Percentiles rank a stretch among this genome's conserved stretches.
Evolutionary conservation across 2,797 vertebrate genomes (phyloP).

Genomic region (Sarcoramphus papa): DNA sequence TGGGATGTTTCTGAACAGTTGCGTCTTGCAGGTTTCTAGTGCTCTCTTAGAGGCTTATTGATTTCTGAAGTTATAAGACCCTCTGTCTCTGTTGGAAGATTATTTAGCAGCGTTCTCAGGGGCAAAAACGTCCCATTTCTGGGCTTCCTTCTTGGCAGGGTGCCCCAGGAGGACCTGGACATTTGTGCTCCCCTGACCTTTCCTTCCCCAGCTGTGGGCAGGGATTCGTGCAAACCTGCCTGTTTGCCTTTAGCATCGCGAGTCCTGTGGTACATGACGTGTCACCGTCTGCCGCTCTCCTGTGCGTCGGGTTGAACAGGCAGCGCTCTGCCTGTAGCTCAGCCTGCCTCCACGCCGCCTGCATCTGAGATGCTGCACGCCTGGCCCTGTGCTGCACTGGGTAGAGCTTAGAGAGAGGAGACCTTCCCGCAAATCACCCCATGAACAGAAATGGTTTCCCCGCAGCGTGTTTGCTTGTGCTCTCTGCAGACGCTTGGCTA

Average conservation of each 20-base stretch:
- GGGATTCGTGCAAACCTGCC: not conserved
- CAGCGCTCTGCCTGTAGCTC: not conserved
- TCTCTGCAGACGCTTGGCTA: not conserved
- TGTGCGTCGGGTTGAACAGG: not conserved
- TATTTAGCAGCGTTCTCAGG: not conserved
- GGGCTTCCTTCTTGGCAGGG: not conserved
- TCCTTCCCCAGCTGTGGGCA: too few relatives aligned
- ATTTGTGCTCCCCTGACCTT: not conserved
- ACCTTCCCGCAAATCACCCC: not conserved
- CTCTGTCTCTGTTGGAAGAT: not conserved
- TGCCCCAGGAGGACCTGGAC: not conserved
- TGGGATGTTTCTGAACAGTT: not conserved
- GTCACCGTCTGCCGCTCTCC: not conserved
- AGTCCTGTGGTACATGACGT: not conserved
- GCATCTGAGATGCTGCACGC: not conserved
- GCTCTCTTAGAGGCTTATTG: too few relatives aligned
- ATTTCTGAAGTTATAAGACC: not conserved
- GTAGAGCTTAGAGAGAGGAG: not conserved
- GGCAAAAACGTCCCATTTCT: not conserved
- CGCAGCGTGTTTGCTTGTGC: fast-evolving
- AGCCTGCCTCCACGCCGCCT: not conserved
- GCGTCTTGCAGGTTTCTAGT: not conserved
- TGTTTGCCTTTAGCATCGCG: not conserved
- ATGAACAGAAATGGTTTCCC: not conserved
- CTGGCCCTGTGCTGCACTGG: not conserved